Conservation (phyloP, 37 sponge, comb jelly and placozoan genomes). For the Agelas oroides region DNA sequence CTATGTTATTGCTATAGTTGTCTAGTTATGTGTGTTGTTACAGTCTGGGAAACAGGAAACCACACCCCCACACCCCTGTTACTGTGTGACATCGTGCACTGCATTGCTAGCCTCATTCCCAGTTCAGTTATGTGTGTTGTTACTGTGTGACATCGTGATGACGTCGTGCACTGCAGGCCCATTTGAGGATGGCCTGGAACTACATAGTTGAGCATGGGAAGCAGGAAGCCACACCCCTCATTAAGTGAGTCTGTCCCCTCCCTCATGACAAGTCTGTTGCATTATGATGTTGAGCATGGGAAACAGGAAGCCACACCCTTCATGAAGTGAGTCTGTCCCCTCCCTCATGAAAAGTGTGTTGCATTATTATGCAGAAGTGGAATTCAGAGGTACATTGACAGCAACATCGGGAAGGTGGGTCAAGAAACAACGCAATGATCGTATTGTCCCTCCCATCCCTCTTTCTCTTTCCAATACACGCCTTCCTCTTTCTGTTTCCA, state of each 20-base stretch:
- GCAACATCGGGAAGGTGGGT: conserved; percentile 34
- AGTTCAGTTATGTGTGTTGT: no score
- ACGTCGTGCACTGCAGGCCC: conserved; percentile 18
- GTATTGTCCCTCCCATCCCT: neutral
- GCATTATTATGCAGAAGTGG: conserved; percentile 9
- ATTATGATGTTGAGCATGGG: neutral
- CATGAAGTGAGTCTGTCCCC: conserved; percentile 12
- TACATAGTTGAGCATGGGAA: conserved; percentile 23
- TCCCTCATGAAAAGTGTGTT: neutral
- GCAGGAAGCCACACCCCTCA: conserved; percentile 32
- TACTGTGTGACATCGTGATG: no score
- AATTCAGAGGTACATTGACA: conserved; percentile 31
- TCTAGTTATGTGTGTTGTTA: no score
- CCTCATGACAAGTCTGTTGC: neutral
- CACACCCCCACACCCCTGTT: no score
- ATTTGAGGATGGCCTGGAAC: conserved; percentile 56
- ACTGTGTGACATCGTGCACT: no score
- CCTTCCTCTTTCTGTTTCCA: neutral
- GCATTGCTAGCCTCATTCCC: no score
- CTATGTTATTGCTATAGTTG: no score
- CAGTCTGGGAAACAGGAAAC: no score
- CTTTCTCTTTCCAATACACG: no score
- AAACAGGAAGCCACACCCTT: conserved; percentile 26
- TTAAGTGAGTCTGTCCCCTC: conserved; percentile 8
- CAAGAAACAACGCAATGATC: no score